Evolutionary conservation across 2,113 vertebrate species (phyloP).

Genomic region (Tragelaphus strepsiceros): DNA sequence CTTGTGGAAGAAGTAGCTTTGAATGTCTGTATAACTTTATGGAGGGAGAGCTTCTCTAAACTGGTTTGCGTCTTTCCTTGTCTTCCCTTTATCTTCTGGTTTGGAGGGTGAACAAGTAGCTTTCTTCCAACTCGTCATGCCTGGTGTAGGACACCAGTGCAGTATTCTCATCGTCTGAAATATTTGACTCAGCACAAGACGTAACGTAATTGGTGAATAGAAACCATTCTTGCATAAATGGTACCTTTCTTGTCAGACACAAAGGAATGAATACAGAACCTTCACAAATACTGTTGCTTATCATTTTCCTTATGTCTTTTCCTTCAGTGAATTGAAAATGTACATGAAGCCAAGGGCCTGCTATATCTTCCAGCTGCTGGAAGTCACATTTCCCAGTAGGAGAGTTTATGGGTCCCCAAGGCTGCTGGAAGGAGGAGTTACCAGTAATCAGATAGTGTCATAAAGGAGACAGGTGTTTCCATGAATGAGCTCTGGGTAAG

Average conservation of each 20-base stretch:
- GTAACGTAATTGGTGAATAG: background rate
- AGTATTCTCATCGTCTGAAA: background rate
- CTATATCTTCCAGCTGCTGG: background rate
- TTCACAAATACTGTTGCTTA: slow-evolving; percentile 45
- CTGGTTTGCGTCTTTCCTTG: background rate
- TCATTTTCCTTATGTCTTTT: background rate
- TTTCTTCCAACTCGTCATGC: background rate
- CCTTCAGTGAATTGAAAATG: slow-evolving; percentile 27
- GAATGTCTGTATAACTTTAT: background rate
- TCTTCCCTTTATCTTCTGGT: background rate
- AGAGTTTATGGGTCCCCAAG: background rate
- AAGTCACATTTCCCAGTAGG: background rate
- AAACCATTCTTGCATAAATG: background rate
- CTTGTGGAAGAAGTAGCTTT: background rate
- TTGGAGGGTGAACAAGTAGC: background rate
- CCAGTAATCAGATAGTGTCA: background rate
- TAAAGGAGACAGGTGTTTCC: background rate
- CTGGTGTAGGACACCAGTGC: background rate
- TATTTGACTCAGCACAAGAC: slow-evolving; percentile 26
- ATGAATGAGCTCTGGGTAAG: background rate
- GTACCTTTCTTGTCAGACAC: background rate
- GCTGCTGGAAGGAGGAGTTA: background rate
- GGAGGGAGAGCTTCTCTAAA: background rate
- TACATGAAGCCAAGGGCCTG: background rate
- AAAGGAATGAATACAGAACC: slow-evolving; percentile 27